phyloP scores from a whole-genome alignment of 2,797 vertebrate species.

The Bucorvus abyssinicus region DNA sequence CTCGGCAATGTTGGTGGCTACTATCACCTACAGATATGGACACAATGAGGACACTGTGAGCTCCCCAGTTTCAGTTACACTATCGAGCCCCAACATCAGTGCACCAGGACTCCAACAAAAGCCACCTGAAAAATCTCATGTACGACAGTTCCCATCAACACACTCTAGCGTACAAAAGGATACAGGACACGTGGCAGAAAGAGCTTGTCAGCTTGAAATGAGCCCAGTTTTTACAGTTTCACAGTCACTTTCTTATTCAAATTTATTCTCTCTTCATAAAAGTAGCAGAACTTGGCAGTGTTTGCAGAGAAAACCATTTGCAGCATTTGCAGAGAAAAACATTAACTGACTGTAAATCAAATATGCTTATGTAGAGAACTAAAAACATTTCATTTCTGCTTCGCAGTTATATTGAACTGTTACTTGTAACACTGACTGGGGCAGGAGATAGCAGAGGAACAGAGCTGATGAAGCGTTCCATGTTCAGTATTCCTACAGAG shows the following conservation, averaged over 20 bases:
- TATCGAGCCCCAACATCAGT: background rate
- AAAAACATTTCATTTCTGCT: background rate
- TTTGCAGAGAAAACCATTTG: background rate
- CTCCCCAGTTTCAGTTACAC: background rate
- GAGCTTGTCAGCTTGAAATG: background rate
- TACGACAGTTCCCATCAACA: background rate
- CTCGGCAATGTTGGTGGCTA: slow-evolving; percentile 96
- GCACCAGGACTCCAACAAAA: background rate
- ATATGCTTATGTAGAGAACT: background rate
- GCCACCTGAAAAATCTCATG: background rate
- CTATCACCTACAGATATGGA: slow-evolving; percentile 83
- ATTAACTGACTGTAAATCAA: background rate
- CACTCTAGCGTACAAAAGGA: background rate
- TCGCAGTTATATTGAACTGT: background rate
- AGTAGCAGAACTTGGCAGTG: background rate
- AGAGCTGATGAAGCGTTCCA: background rate
- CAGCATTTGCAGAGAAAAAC: background rate
- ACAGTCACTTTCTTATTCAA: background rate
- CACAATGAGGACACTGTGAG: background rate
- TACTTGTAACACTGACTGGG: background rate
- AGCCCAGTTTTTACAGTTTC: background rate
- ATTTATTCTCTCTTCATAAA: background rate
- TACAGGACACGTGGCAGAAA: background rate
- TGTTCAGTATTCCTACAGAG: background rate
- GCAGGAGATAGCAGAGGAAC: background rate